Base-by-base conservation (phyloP, 2,113 vertebrate species). In the Sebastes fasciatus region DNA sequence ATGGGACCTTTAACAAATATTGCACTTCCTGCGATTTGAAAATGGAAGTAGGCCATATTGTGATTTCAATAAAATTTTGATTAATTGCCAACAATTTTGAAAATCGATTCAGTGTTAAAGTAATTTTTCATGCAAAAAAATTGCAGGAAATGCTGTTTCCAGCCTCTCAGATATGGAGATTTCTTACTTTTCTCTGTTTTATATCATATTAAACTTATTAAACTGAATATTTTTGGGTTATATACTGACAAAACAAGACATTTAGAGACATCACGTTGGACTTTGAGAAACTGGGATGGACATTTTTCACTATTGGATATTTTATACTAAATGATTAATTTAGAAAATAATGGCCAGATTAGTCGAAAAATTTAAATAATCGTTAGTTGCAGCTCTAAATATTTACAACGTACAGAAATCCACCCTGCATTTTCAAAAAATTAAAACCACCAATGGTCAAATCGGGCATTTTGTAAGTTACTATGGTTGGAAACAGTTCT, bases 401-500 rank as follows among this genome's bases (percentile, higher is more conserved):
- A 34, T 34, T 34, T 34, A 34, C 34, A 34, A 34, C 34, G 16
- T 14, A 78, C 43, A 60, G 3, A 1, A 77, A 83, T 78, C 1
- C 34, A 58, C 34, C 1, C 43, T 34, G 21, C 21, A 42, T 17
- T 63, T 46, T 71, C 7, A 68, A 43, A 62, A 79, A 78, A 75
- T 42, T 4, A 65, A 34, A 34, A 34, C 46, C 13, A 34, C 51
- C 66, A 61, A 79, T 67, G 14, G 49, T 68, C 69, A 73, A 80
- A 82, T 77, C 40, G 72, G 26, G 54, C 16, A 40, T 69, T 76
- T 46, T 70, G 13, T 51, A 62, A 63, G 64, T 70, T 46, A 19
- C 19, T 67, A 12, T 71, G 26, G 16, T 80, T 71, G 52, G 42
- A 79, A 78, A 76, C 65, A 61, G 43, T 51, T 83, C 48, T 57